A percentile compares a stretch with the other conserved stretches of the same genome.
Conservation (phyloP, 2,113 vertebrate genomes). For the Alexandromys fortis region DNA sequence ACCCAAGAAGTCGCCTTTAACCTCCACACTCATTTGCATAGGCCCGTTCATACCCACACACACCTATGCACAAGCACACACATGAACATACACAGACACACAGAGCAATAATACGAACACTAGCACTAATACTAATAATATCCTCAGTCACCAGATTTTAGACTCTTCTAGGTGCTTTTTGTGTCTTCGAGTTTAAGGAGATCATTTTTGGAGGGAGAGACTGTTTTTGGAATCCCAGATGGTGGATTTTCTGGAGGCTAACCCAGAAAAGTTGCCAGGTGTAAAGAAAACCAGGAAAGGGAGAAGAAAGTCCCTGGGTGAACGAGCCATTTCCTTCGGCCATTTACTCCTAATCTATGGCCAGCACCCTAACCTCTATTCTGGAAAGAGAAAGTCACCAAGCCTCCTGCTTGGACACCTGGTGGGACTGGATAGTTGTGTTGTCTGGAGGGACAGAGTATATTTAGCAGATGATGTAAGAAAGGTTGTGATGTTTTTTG, state of each 20-base stretch:
- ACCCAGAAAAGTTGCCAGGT: neutral
- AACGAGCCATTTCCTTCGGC: neutral
- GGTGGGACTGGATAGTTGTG: neutral
- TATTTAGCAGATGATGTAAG: neutral
- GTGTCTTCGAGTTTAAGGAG: neutral
- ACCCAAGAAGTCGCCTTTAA: neutral
- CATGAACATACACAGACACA: neutral
- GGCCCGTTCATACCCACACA: neutral
- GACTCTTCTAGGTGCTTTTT: neutral
- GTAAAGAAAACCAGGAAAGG: neutral
- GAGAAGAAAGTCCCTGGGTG: neutral
- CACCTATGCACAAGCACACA: too few species aligned
- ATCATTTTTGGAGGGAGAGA: neutral
- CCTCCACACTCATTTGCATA: neutral
- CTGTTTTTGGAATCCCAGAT: neutral
- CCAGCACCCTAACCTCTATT: neutral
- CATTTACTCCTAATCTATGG: neutral
- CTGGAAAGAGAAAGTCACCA: constrained; percentile 2
- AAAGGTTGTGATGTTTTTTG: neutral
- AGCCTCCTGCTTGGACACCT: neutral
- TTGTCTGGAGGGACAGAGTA: neutral
- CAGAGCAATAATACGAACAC: neutral
- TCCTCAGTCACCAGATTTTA: neutral
- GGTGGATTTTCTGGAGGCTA: neutral
- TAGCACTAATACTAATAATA: neutral